phyloP scores from a whole-genome alignment of 2,888 invertebrate species.

The Xestia sexstrigata region DNA sequence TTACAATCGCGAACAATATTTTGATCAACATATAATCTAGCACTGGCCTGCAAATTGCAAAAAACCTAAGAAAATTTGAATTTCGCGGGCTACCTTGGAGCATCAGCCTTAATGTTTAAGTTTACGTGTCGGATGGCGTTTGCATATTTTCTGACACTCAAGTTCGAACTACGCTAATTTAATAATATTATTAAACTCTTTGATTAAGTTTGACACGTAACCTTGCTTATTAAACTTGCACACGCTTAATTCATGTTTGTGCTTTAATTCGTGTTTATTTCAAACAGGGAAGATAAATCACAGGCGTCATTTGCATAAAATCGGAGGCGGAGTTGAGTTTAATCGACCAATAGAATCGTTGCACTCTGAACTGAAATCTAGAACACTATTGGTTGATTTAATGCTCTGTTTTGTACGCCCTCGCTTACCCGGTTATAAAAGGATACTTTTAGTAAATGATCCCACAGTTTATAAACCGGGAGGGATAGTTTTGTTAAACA shows the following conservation, averaged over 20 bases:
- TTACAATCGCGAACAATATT: too few species aligned
- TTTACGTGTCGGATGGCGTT: constrained; percentile 13
- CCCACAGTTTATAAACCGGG: not conserved
- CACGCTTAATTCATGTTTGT: constrained; percentile 23
- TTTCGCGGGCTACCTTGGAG: too few species aligned
- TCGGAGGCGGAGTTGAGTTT: constrained; percentile 4
- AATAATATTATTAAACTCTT: not conserved
- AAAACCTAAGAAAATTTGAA: too few species aligned
- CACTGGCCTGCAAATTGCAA: too few species aligned
- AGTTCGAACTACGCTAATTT: not conserved
- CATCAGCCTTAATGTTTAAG: too few species aligned
- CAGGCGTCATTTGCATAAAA: constrained; percentile 5
- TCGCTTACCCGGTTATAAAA: constrained; percentile 2
- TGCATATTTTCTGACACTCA: not conserved
- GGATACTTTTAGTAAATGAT: constrained; percentile 10
- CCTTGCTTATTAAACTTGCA: constrained; percentile 6
- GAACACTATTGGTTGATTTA: constrained; percentile 5
- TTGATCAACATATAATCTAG: too few species aligned
- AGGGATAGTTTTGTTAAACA: not conserved
- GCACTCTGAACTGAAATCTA: not conserved
- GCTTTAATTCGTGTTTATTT: constrained; percentile 28
- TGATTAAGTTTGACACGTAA: constrained; percentile 25
- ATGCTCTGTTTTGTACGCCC: not conserved
- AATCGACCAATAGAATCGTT: constrained; percentile 19
- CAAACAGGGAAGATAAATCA: constrained; percentile 7